These are phyloP conservation scores for Polymixis flavicincta DNA, from an alignment of 2,888 invertebrate genomes.

Conservation along the genomic window DNA sequence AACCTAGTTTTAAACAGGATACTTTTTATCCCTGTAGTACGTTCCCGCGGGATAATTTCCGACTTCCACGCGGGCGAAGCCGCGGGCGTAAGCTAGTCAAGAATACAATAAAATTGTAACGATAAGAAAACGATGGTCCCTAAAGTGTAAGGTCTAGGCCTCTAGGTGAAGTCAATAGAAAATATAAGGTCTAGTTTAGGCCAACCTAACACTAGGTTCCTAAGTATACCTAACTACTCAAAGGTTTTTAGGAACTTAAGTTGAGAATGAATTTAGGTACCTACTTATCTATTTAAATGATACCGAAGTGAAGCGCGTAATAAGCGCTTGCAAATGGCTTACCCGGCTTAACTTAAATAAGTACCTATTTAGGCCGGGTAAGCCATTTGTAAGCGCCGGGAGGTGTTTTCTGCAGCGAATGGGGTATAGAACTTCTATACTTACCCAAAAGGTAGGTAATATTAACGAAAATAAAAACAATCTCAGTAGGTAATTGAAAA, in stretches of 20 bases:
- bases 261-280: no score
- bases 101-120: background rate
- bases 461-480: background rate
- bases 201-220: background rate
- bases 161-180: no score
- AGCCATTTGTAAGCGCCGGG: no score
- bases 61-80: no score
- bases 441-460: background rate
- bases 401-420: background rate
- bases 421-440: background rate
- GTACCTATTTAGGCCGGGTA: no score
- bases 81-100: no score
- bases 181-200: background rate
- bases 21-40: no score
- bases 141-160: background rate
- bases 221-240: no score
- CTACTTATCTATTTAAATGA: background rate
- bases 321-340: background rate
- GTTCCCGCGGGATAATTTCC: no score
- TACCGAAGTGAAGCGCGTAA: background rate
- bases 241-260: no score
- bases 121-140: slow-evolving; percentile 2
- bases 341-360: background rate
- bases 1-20: no score
- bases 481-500: background rate